Percentiles rank a stretch among this genome's conserved stretches.
Conservation (phyloP, 2,888 invertebrate genomes). For the Lapara coniferarum region DNA sequence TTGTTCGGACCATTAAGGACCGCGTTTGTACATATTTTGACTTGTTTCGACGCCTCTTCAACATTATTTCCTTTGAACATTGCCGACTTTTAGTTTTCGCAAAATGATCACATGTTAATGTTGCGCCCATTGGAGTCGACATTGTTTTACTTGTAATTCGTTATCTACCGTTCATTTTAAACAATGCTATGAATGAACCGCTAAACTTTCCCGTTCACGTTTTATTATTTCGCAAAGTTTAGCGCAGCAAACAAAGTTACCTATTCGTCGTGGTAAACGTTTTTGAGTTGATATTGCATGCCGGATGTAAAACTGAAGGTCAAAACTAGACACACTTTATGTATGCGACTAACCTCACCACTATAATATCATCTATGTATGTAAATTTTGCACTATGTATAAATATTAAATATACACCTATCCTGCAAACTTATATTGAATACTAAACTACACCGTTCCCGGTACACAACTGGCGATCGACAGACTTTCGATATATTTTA, state of each 20-base stretch:
- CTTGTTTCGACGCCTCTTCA: slow-evolving; percentile 61
- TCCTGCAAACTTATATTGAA: slow-evolving; percentile 32
- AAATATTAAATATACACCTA: not conserved
- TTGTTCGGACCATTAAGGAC: slow-evolving; percentile 73
- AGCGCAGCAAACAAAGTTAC: not conserved
- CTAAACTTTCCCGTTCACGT: slow-evolving; percentile 29
- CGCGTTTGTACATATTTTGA: slow-evolving; percentile 81
- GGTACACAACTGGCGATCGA: slow-evolving; percentile 56
- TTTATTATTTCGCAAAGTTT: slow-evolving; percentile 8
- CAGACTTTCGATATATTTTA: slow-evolving; percentile 74
- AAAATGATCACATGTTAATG: slow-evolving; percentile 67
- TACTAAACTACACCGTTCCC: slow-evolving; percentile 38
- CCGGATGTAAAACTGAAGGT: slow-evolving; percentile 4
- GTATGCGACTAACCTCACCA: slow-evolving; percentile 1
- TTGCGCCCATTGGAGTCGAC: slow-evolving; percentile 38
- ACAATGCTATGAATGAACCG: slow-evolving; percentile 39
- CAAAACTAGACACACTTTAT: slow-evolving; percentile 1
- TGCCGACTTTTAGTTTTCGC: slow-evolving; percentile 65
- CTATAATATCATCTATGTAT: not conserved
- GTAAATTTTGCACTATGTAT: not conserved
- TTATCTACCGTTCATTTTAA: slow-evolving; percentile 30
- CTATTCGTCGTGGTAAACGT: not conserved
- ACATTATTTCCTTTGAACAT: slow-evolving; percentile 56
- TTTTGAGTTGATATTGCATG: slow-evolving; percentile 3
- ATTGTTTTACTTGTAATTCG: slow-evolving; percentile 34